Percentiles rank a stretch among this genome's conserved stretches.
These are phyloP conservation scores for Boleophthalmus pectinirostris DNA, from an alignment of 2,113 vertebrate genomes.

Conservation along the genomic window DNA sequence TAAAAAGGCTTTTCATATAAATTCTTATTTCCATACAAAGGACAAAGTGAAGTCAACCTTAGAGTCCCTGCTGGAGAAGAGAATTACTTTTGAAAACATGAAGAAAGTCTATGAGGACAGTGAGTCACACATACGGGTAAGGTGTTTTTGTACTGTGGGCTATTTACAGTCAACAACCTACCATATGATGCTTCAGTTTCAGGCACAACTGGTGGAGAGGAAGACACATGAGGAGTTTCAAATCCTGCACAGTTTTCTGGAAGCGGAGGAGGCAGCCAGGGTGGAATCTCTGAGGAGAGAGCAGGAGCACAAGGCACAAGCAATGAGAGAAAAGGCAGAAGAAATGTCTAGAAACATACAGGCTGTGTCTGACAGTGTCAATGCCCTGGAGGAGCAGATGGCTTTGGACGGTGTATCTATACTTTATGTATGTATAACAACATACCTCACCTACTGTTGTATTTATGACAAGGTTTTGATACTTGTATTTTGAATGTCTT, in stretches of 20 bases:
- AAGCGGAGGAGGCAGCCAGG: constrained; percentile 52
- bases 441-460: not conserved
- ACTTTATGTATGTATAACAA: constrained; percentile 55
- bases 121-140: constrained; percentile 57
- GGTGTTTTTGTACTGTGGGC: not conserved
- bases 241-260: constrained; percentile 61
- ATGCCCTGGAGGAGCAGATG: constrained; percentile 61
- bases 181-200: constrained; percentile 41
- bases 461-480: not conserved
- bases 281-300: constrained; percentile 62
- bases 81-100: constrained; percentile 48
- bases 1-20: not conserved
- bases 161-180: not conserved
- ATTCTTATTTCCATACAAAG: constrained; percentile 32
- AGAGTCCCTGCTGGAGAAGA: constrained; percentile 53
- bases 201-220: constrained; percentile 59
- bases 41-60: constrained; percentile 59
- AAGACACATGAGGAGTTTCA: constrained; percentile 65
- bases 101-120: constrained; percentile 62
- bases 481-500: constrained; percentile 4
- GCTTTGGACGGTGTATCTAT: constrained; percentile 49
- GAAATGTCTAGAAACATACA: constrained; percentile 41
- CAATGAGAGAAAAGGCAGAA: constrained; percentile 47
- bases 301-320: constrained; percentile 53
- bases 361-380: constrained; percentile 53